Percentiles rank a stretch among this genome's conserved stretches.
phyloP scores from a whole-genome alignment of 2,888 invertebrate species.

The Acanthopleura granulata region DNA sequence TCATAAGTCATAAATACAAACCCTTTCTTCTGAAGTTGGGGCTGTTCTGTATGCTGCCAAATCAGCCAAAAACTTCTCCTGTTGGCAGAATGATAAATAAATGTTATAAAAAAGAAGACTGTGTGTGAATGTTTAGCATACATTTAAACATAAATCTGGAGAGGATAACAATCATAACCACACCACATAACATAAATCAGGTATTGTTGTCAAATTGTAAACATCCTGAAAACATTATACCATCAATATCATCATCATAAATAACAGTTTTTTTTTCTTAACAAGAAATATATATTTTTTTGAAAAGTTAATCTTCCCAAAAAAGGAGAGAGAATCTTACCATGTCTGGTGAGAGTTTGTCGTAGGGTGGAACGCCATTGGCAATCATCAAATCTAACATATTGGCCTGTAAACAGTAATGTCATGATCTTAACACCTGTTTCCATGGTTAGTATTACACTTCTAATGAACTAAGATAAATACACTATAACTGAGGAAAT shows the following conservation, averaged over 20 bases:
- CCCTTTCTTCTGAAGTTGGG: constrained; percentile 17
- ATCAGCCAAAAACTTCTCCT: constrained; percentile 15
- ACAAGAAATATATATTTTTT: not conserved
- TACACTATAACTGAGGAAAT: no score
- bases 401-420: constrained; percentile 17
- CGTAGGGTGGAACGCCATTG: constrained; percentile 17
- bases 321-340: not conserved
- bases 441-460: no score
- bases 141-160: no score
- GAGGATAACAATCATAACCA: not conserved
- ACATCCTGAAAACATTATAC: no score
- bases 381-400: constrained; percentile 20
- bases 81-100: not conserved
- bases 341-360: constrained; percentile 20
- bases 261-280: not conserved
- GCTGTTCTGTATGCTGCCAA: constrained; percentile 19
- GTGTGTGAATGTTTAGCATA: no score
- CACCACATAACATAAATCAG: no score
- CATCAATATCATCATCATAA: not conserved
- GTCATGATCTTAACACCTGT: not conserved
- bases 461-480: no score
- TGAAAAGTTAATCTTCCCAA: not conserved
- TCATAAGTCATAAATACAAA: not conserved
- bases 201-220: no score
- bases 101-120: not conserved